Conservation (phyloP, 2,797 vertebrate genomes). For the Aldrovandia affinis region DNA sequence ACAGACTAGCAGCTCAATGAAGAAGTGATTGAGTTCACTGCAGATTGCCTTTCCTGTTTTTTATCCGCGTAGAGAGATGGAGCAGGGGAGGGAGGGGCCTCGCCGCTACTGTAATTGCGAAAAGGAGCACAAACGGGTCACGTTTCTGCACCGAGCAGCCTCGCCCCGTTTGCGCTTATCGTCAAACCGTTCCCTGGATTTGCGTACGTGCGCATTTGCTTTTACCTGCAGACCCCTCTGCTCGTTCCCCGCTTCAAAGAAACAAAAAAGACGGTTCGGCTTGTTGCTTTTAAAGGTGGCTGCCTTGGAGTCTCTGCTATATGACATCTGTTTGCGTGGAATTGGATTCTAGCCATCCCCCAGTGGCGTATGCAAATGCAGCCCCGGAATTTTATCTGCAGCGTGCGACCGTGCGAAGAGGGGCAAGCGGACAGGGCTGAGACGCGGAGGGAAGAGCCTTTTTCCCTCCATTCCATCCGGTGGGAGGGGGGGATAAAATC, state of each 20-base stretch:
- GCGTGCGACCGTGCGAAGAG: slow-evolving; percentile 41
- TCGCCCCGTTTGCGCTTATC: slow-evolving; percentile 48
- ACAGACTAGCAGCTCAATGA: slow-evolving; percentile 56
- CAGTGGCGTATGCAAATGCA: slow-evolving; percentile 62
- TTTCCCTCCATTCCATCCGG: slow-evolving; percentile 38
- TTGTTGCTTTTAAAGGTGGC: slow-evolving; percentile 46
- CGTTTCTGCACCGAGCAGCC: slow-evolving; percentile 43
- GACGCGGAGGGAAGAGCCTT: slow-evolving; percentile 31
- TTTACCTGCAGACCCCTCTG: slow-evolving; percentile 38
- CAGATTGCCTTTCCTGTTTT: slow-evolving; percentile 59
- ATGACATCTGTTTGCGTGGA: slow-evolving; percentile 76
- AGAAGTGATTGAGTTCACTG: slow-evolving; percentile 54
- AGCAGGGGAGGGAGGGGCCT: slow-evolving; percentile 26
- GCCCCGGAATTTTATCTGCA: slow-evolving; percentile 53
- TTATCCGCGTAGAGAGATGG: slow-evolving; percentile 35
- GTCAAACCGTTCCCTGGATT: slow-evolving; percentile 53
- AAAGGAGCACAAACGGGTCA: slow-evolving; percentile 23
- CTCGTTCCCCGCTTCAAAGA: slow-evolving; percentile 47
- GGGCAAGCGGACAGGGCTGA: slow-evolving; percentile 35
- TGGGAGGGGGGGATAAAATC: slow-evolving; percentile 47
- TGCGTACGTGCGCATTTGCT: slow-evolving; percentile 18
- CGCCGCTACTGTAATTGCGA: slow-evolving; percentile 29
- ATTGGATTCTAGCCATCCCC: slow-evolving; percentile 68
- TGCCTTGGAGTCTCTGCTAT: slow-evolving; percentile 65
- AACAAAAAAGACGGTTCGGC: slow-evolving; percentile 31